phyloP scores from a whole-genome alignment of 2,888 invertebrate species.

The Lutraria lutraria region DNA sequence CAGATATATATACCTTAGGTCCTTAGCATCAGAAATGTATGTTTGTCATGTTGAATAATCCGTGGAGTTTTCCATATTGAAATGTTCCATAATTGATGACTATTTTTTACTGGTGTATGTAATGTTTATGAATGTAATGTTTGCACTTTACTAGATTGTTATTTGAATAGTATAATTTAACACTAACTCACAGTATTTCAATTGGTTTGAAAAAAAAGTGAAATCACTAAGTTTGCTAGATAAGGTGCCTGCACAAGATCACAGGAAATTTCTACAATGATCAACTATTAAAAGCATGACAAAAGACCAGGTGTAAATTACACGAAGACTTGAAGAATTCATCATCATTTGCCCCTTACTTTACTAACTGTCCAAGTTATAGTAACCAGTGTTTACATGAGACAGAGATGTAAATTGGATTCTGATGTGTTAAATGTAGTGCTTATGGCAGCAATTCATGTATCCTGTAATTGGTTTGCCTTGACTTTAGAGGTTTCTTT shows the following conservation, averaged over 20 bases:
- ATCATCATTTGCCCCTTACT: not conserved
- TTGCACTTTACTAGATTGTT: not conserved
- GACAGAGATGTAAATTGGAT: constrained; percentile 16
- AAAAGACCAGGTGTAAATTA: not conserved
- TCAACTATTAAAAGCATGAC: not conserved
- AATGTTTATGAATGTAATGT: not conserved
- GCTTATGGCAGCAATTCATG: not conserved
- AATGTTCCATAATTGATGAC: not conserved
- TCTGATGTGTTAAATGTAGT: not conserved
- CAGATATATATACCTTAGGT: too few species aligned
- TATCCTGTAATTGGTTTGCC: not conserved
- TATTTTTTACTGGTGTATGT: not conserved
- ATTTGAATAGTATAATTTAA: not conserved
- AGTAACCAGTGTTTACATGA: not conserved
- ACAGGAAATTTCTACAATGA: not conserved
- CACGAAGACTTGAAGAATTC: not conserved
- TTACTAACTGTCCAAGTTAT: constrained; percentile 5
- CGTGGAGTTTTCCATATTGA: not conserved
- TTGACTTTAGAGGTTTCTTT: too few species aligned
- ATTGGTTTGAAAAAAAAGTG: not conserved
- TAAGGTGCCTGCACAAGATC: not conserved
- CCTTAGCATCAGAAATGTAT: too few species aligned
- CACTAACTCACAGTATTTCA: not conserved
- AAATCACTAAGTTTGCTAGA: not conserved
- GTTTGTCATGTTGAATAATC: not conserved